These are phyloP conservation scores for Drosophila sechellia DNA, from an alignment of 1,140 invertebrate genomes.

Conservation along the genomic window DNA sequence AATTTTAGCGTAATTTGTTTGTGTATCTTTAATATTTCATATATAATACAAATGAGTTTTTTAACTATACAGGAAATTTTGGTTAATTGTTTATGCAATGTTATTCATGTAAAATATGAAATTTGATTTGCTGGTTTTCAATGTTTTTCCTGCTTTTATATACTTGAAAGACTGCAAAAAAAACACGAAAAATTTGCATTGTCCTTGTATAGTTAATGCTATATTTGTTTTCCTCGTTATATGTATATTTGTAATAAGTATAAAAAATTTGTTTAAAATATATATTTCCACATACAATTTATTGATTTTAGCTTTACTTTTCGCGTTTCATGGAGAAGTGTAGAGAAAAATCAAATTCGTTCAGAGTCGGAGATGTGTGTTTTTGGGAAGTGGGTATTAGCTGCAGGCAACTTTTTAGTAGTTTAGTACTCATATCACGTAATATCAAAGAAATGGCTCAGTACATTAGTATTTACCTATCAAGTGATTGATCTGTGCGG, in stretches of 20 bases:
- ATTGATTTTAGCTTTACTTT: conserved; percentile 43
- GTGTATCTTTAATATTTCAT: conserved; percentile 57
- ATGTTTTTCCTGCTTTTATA: conserved; percentile 26
- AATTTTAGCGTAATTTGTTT: conserved; percentile 40
- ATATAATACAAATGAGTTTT: conserved; percentile 77
- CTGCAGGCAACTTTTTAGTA: conserved; percentile 71
- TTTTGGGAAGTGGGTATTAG: conserved; percentile 27
- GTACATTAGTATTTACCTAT: conserved; percentile 68
- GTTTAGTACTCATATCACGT: conserved; percentile 76
- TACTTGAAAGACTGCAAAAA: conserved; percentile 66
- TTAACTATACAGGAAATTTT: conserved; percentile 78
- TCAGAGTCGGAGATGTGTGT: conserved; percentile 38
- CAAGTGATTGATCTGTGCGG: conserved; percentile 32
- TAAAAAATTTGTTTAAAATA: conserved; percentile 81
- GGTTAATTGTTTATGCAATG: conserved; percentile 59
- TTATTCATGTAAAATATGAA: conserved; percentile 58
- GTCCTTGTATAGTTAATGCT: conserved; percentile 69
- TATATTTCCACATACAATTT: conserved; percentile 64
- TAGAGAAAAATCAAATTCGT: conserved; percentile 64
- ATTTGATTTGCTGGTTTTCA: conserved; percentile 52
- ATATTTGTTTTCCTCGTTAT: conserved; percentile 38
- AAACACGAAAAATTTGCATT: conserved; percentile 59
- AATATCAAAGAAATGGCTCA: conserved; percentile 78
- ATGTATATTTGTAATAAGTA: conserved; percentile 77
- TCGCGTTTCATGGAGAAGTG: conserved; percentile 23